phyloP scores from a whole-genome alignment of 2,888 invertebrate genomes.

The Stenoptilia bipunctidactyla region DNA sequence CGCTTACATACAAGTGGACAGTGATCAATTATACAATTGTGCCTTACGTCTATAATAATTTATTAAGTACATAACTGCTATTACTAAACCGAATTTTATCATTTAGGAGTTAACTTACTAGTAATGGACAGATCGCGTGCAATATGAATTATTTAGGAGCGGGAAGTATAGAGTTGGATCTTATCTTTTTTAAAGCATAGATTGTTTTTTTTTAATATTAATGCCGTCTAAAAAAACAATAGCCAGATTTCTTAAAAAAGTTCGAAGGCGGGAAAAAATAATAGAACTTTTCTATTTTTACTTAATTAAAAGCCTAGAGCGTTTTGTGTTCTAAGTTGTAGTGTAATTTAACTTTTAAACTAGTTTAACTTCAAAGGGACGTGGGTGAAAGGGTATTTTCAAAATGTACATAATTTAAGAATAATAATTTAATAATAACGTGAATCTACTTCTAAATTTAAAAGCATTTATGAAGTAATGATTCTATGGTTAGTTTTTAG shows the following conservation, averaged over 20 bases:
- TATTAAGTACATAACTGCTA: not conserved
- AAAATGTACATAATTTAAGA: slow-evolving; percentile 45
- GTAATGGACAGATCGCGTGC: too few relatives aligned
- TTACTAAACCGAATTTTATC: not conserved
- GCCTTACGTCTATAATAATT: slow-evolving; percentile 25
- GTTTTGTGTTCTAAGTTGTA: too few relatives aligned
- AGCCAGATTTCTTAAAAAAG: too few relatives aligned
- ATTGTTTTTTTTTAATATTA: too few relatives aligned
- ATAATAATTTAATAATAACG: slow-evolving; percentile 11
- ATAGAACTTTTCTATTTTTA: too few relatives aligned
- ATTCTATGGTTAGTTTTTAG: slow-evolving; percentile 15
- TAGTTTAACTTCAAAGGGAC: slow-evolving; percentile 47
- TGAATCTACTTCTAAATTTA: not conserved
- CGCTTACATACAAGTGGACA: slow-evolving; percentile 48
- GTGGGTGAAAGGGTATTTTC: slow-evolving; percentile 64
- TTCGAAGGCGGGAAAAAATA: too few relatives aligned
- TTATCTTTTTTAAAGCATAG: too few relatives aligned
- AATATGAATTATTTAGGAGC: too few relatives aligned
- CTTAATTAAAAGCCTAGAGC: too few relatives aligned
- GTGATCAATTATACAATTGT: slow-evolving; percentile 52
- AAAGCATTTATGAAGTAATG: not conserved
- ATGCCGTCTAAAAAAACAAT: too few relatives aligned
- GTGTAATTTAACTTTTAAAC: too few relatives aligned
- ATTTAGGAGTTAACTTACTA: not conserved
- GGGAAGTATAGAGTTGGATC: too few relatives aligned